Evolutionary conservation across 2,113 vertebrate genomes (phyloP).

Genomic region (Grus americana): DNA sequence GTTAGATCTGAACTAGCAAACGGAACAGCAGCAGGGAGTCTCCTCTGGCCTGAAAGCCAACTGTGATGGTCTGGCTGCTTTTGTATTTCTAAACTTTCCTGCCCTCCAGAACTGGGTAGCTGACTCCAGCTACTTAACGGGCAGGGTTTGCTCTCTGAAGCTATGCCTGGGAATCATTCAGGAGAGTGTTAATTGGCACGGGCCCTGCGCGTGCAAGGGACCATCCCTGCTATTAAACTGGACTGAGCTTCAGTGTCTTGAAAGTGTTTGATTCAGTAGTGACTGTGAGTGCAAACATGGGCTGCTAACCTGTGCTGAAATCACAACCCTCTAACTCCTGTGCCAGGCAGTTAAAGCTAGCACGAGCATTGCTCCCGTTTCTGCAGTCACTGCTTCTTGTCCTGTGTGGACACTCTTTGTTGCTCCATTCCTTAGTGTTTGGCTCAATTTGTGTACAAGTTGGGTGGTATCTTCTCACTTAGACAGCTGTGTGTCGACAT

Average conservation of each 20-base stretch:
- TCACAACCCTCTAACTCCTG: neutral
- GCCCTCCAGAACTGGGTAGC: neutral
- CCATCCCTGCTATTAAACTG: neutral
- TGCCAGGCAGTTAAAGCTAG: neutral
- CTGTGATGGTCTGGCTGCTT: neutral
- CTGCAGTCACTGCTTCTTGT: neutral
- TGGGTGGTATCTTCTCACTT: neutral
- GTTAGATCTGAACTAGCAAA: neutral
- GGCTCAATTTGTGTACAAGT: neutral
- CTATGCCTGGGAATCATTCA: neutral
- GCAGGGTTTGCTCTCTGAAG: neutral
- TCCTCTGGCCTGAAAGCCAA: neutral
- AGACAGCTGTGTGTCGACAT: neutral
- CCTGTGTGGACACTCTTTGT: neutral
- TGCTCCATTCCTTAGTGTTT: neutral
- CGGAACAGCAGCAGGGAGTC: neutral
- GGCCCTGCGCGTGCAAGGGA: neutral
- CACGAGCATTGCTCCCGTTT: rapidly evolving
- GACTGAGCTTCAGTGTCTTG: neutral
- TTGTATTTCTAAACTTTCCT: neutral
- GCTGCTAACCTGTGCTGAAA: neutral
- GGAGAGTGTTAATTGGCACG: neutral
- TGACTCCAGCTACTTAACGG: neutral
- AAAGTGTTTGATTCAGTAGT: neutral
- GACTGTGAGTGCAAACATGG: neutral